Base-by-base conservation (phyloP, 2,888 invertebrate genomes). In the Thymelicus sylvestris region DNA sequence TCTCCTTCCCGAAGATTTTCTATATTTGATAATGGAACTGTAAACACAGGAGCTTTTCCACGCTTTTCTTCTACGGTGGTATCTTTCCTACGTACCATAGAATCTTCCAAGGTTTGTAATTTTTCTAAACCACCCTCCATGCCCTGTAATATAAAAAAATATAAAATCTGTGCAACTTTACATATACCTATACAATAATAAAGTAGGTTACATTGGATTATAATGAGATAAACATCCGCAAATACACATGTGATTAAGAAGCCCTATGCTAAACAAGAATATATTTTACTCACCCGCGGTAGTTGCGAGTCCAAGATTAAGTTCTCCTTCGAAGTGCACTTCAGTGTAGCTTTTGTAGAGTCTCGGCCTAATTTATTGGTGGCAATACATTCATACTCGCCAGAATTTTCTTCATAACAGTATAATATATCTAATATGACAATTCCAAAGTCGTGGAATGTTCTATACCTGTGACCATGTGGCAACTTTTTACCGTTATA, bases 381-480 rank as follows among this genome's bases (percentile, higher is more conserved):
- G 50, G 99, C 99, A 81, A 98, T 95, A 85, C 98, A 98, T 92
- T 98, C 98, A 85, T 98, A 99, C 73, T 96, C 96, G 66, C 98
- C 98, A 60, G 98, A 98, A 87, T 99, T 99, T 92, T 98, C 98
- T 90, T 98, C 99, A 85, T 99, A 99, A 83, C 98, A 98, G 84
- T 98, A 99, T 50, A 98, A 91, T 80, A 99, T 98, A 83, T 99
- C 99, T 83, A 99, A 94, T 79, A 98, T 98, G 64, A 99, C 99
- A 83, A 98, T 98, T 74, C 99, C 99, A 87, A 99, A 99, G 85
- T 99, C 99, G 85, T 99, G 98, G 96, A 99, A 98, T 69, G 99
- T 99, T 79, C 99, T 96, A 90, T 98, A 99, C 77, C 99, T 96
- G 89, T 99, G 99, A 66, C 99, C 99, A 91, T 97, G 97, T 1